Conservation (phyloP, 1,140 invertebrate species). For the Drosophila simulans region DNA sequence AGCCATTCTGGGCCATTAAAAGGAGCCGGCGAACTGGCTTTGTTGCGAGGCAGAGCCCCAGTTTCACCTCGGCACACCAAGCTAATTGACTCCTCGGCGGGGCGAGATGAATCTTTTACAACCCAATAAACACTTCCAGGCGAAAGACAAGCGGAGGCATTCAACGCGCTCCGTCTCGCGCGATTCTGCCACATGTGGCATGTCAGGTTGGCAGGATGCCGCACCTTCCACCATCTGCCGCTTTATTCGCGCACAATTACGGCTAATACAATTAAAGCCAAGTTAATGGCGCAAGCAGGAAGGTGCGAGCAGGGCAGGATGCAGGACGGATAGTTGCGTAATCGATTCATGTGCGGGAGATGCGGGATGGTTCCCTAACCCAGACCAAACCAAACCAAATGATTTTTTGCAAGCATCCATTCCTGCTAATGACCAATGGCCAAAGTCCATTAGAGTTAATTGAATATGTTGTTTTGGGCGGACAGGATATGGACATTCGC, state of each 20-base stretch:
- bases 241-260: slow-evolving; percentile 78
- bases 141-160: slow-evolving; percentile 39
- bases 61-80: slow-evolving; percentile 42
- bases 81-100: slow-evolving; percentile 77
- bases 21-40: slow-evolving; percentile 6
- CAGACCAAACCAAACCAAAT: too few species aligned
- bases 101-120: slow-evolving; percentile 64
- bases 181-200: slow-evolving; percentile 37
- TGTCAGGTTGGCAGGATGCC: slow-evolving; percentile 19
- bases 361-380: neutral
- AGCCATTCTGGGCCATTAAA: slow-evolving; percentile 12
- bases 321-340: slow-evolving; percentile 62
- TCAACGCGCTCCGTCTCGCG: slow-evolving; percentile 45
- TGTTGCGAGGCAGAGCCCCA: slow-evolving; percentile 13
- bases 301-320: neutral
- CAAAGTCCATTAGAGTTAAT: slow-evolving; percentile 77
- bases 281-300: slow-evolving; percentile 55
- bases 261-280: slow-evolving; percentile 78
- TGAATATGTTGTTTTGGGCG: slow-evolving; percentile 71
- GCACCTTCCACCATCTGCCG: slow-evolving; percentile 17
- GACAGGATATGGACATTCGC: slow-evolving; percentile 31
- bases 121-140: slow-evolving; percentile 75
- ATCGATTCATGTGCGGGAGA: slow-evolving; percentile 69
- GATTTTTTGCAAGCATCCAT: slow-evolving; percentile 7
- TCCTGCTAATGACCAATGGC: slow-evolving; percentile 57